Conservation (phyloP, 2,888 invertebrate genomes). For the Cryptosula pallasiana region DNA sequence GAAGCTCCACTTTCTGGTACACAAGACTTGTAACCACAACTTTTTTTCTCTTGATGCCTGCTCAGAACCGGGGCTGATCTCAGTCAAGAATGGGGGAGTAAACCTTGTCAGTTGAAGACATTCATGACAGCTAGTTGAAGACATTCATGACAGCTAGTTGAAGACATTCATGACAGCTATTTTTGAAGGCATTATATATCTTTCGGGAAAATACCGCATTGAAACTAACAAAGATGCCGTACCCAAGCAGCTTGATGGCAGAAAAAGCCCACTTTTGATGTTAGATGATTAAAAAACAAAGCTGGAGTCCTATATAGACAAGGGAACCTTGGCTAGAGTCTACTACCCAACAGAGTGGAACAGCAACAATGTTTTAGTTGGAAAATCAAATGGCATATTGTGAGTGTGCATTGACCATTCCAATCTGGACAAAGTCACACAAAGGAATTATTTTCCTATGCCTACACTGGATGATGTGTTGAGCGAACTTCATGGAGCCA, state of each 20-base stretch:
- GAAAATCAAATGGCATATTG: background rate
- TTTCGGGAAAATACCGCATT: background rate
- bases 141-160: background rate
- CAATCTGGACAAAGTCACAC: background rate
- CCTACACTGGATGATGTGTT: background rate
- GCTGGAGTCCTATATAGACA: background rate
- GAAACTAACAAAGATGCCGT: background rate
- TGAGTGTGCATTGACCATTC: slow-evolving; percentile 1
- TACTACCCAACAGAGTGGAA: background rate
- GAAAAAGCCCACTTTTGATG: background rate
- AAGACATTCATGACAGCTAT: background rate
- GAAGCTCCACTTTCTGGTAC: background rate
- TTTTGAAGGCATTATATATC: background rate
- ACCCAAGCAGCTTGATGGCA: background rate
- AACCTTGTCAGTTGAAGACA: background rate
- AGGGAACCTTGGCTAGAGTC: background rate
- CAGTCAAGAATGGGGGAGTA: background rate
- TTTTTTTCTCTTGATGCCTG: background rate
- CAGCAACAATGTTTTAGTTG: background rate
- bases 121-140: too few relatives aligned
- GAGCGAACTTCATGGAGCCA: too few relatives aligned
- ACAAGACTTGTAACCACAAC: background rate
- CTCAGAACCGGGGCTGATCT: background rate
- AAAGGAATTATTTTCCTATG: background rate
- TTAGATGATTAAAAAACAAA: background rate